Base-by-base conservation (phyloP, 2,113 vertebrate genomes). In the Gasterosteus nipponicus region DNA sequence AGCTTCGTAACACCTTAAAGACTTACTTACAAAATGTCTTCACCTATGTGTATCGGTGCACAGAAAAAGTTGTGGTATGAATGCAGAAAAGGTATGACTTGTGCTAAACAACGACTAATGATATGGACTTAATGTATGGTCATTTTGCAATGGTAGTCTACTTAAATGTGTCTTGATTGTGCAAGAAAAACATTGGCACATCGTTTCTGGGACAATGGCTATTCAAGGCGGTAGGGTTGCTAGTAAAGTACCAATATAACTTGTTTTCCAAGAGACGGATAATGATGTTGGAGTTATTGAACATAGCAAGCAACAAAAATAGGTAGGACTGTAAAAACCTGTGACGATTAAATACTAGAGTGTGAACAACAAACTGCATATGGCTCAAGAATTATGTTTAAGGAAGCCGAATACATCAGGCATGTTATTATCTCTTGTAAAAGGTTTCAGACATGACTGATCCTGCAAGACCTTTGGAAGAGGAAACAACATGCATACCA, bases 171-270 rank as follows among this genome's bases (percentile, higher is more conserved):
- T 53, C 26, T 41, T 22, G 2, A 38, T 29, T 12, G 7, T 58
- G 6, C 3, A 26, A 15, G 12, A 33, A 3, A 54, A 6, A 67
- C 10, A 51, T 2, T 35, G 10, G 11, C 3, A 5, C 10, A 42
- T 39, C 47, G 5, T 46, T 54, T 11, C 1, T 19, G 7, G 4
- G 41, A 10, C 3, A 58, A 53, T 1, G 2, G 35, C n/a, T 39
- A 35, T 1, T 4, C 16, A 41, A 44, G 41, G 49, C 54, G 56
- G 19, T 7, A 26, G 12, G 15, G 4, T 22, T 62, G 35, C 7
- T 2, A 1, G 22, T 11, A 47, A 51, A 15, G 8, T 26, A 68
- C 70, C 33, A 22, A 67, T 58, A 56, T 12, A 77, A 77, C 78
- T 58, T 31, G 75, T 81, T 78, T 68, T 38, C 19, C 2, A 0